Evolutionary conservation across 2,797 vertebrate genomes (phyloP).

Genomic region (Amblyopsis hoosieri): DNA sequence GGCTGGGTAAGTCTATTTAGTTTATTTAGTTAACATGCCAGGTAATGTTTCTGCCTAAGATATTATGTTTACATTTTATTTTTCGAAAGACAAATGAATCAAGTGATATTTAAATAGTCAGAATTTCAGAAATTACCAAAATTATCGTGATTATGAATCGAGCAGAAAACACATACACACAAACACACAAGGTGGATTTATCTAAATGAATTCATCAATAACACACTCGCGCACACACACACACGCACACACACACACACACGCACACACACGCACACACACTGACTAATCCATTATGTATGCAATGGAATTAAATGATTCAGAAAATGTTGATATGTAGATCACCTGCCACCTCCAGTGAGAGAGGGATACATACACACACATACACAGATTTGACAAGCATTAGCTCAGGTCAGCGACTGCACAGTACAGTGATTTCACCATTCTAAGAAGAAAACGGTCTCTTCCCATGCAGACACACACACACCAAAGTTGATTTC

Average conservation of each 20-base stretch:
- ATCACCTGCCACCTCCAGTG: constrained; percentile 24
- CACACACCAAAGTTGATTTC: constrained; percentile 13
- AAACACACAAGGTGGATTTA: neutral
- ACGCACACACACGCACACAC: constrained; percentile 20
- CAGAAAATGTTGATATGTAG: constrained; percentile 12
- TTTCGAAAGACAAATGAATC: too few species aligned
- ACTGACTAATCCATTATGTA: constrained; percentile 14
- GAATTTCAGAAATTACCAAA: too few species aligned
- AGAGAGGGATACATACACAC: constrained; percentile 1
- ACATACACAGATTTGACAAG: neutral
- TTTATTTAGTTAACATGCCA: too few species aligned
- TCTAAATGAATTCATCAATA: neutral
- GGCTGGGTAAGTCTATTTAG: too few species aligned
- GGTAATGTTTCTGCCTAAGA: too few species aligned
- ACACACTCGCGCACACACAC: constrained; percentile 2
- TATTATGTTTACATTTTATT: too few species aligned
- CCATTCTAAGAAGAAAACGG: neutral
- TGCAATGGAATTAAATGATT: neutral
- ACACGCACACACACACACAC: constrained; percentile 9
- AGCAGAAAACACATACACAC: neutral
- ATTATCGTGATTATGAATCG: neutral
- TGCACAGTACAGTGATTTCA: constrained; percentile 8
- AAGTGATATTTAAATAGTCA: too few species aligned
- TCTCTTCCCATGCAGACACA: neutral
- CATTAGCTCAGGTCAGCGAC: constrained; percentile 11